Conservation (phyloP, 2,113 vertebrate genomes). For the Chaetura pelagica region DNA sequence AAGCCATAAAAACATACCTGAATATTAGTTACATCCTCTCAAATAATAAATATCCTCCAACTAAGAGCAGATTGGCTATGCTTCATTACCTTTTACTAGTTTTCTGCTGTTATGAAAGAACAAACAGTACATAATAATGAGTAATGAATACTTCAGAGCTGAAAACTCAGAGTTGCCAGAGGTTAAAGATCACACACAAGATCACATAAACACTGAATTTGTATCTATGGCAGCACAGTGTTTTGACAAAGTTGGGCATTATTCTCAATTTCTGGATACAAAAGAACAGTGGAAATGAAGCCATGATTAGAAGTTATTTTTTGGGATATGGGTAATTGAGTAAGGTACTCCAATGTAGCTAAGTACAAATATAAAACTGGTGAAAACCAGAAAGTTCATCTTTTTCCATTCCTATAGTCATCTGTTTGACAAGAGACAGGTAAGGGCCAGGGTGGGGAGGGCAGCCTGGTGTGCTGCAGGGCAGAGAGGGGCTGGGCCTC, state of each 20-base stretch:
- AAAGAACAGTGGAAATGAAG: neutral
- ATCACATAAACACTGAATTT: neutral
- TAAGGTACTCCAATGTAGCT: neutral
- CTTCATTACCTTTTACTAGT: conserved; percentile 53
- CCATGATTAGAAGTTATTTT: accelerated
- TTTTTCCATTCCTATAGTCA: neutral
- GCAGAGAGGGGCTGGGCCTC: accelerated
- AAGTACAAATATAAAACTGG: neutral
- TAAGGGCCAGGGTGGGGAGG: too few relatives aligned
- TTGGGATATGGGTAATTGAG: neutral
- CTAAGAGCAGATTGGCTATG: neutral
- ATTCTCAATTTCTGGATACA: neutral
- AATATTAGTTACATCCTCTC: conserved; percentile 11
- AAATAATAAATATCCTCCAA: neutral
- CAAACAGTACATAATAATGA: conserved; percentile 42
- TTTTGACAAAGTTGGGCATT: neutral
- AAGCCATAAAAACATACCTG: neutral
- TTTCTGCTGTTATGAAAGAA: neutral
- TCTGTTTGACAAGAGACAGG: neutral
- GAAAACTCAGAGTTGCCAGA: neutral
- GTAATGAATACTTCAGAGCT: conserved; percentile 3
- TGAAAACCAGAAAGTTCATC: accelerated
- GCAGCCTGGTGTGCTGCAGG: accelerated
- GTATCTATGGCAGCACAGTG: neutral
- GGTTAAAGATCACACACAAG: neutral